Conservation (phyloP, 2,113 vertebrate species). For the Sorex fumeus region DNA sequence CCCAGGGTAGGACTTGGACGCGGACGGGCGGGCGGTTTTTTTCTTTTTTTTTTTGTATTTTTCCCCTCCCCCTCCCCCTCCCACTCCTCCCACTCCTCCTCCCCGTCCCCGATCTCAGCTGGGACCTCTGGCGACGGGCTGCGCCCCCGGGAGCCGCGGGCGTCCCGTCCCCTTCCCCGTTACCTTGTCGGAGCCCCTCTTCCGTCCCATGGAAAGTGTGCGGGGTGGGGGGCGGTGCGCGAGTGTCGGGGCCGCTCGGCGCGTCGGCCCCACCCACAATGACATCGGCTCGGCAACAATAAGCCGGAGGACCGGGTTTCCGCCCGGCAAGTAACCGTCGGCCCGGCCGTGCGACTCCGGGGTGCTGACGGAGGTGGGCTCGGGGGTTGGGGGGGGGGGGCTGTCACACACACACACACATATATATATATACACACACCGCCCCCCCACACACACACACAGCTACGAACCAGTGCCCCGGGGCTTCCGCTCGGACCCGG, state of each 20-base stretch:
- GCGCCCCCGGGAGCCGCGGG: neutral
- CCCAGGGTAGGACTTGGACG: conserved; percentile 20
- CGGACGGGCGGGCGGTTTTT: no score
- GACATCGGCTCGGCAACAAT: conserved; percentile 78
- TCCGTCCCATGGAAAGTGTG: conserved; percentile 58
- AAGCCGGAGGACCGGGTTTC: conserved; percentile 51
- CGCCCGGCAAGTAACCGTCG: neutral
- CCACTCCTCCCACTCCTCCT: neutral
- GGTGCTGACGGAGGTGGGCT: no score
- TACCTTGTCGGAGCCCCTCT: conserved; percentile 66
- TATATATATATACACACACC: no score
- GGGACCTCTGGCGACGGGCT: no score
- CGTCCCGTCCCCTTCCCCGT: neutral
- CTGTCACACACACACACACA: no score
- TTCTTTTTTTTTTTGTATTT: neutral
- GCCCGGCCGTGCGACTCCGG: no score
- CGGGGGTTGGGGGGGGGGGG: no score
- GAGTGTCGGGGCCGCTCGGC: conserved; percentile 66
- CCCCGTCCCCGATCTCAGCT: no score
- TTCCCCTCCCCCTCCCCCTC: neutral
- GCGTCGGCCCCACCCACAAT: conserved; percentile 79
- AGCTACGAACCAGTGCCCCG: no score
- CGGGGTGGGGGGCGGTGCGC: neutral
- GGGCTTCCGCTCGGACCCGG: no score
- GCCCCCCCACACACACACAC: no score